These are phyloP conservation scores for Drosophila borborema DNA, from an alignment of 2,888 invertebrate genomes.

Conservation along the genomic window DNA sequence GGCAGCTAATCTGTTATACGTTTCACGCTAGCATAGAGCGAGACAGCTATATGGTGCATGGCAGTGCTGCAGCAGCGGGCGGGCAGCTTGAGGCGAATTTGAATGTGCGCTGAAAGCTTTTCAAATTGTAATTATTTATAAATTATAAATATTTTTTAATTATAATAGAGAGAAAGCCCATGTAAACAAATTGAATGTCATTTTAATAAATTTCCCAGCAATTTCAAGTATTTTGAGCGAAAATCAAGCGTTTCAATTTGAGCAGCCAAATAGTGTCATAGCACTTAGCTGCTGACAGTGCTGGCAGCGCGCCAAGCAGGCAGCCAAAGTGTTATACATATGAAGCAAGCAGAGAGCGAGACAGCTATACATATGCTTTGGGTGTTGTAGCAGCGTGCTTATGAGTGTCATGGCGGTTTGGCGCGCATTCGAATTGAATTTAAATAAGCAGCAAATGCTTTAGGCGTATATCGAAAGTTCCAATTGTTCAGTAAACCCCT, in stretches of 20 bases:
- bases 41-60: background rate
- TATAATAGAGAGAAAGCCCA: too few relatives aligned
- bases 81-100: background rate
- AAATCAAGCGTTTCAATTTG: slow-evolving; percentile 18
- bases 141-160: too few relatives aligned
- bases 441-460: background rate
- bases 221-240: background rate
- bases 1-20: background rate
- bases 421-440: background rate
- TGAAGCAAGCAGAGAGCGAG: background rate
- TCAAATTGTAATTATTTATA: background rate
- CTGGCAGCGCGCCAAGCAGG: background rate
- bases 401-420: background rate
- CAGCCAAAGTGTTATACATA: background rate
- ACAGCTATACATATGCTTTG: background rate
- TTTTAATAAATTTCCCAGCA: background rate
- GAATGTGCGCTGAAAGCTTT: background rate
- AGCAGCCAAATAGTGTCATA: background rate
- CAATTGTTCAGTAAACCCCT: background rate
- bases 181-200: background rate
- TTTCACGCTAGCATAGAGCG: background rate
- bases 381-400: background rate
- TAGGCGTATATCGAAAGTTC: too few relatives aligned
- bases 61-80: background rate
- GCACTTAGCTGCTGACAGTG: slow-evolving; percentile 12